These are phyloP conservation scores for Polylopha cassiicola DNA, from an alignment of 2,888 invertebrate genomes.

Conservation along the genomic window DNA sequence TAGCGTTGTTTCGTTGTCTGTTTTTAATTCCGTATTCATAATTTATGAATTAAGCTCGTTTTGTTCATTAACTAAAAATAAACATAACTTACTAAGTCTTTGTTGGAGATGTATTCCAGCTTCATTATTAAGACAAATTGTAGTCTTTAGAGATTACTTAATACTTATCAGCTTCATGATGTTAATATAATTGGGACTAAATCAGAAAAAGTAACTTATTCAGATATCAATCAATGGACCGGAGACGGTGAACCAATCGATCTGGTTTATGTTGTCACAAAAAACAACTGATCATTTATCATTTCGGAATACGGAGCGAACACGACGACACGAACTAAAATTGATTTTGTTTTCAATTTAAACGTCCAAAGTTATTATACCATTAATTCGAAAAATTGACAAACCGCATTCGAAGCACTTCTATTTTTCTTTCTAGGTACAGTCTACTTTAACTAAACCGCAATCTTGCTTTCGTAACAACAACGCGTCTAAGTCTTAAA, in stretches of 20 bases:
- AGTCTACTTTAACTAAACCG: too few species aligned
- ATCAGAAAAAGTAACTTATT: conserved; percentile 14
- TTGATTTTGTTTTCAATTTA: too few species aligned
- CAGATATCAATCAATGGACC: conserved; percentile 24
- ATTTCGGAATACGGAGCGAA: conserved; percentile 34
- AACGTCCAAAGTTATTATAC: too few species aligned
- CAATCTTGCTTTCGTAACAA: too few species aligned
- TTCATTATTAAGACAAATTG: conserved; percentile 8
- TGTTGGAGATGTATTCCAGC: too few species aligned
- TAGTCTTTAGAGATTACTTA: conserved; percentile 22
- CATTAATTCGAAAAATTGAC: too few species aligned
- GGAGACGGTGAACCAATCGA: conserved; percentile 26
- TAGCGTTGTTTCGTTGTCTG: conserved; percentile 21
- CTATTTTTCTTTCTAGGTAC: too few species aligned
- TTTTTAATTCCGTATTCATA: conserved; percentile 21
- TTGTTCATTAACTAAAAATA: conserved; percentile 11
- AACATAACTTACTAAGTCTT: conserved; percentile 3
- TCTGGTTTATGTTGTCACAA: conserved; percentile 29
- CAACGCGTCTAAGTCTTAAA: too few species aligned
- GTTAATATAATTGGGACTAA: conserved; percentile 8
- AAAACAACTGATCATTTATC: conserved; percentile 38
- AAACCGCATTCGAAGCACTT: too few species aligned
- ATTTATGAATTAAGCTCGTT: conserved; percentile 20
- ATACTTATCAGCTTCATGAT: conserved; percentile 19
- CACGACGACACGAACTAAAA: conserved; percentile 32